Conservation (phyloP, 2,797 vertebrate species). For the Cyprinodon diabolis region DNA sequence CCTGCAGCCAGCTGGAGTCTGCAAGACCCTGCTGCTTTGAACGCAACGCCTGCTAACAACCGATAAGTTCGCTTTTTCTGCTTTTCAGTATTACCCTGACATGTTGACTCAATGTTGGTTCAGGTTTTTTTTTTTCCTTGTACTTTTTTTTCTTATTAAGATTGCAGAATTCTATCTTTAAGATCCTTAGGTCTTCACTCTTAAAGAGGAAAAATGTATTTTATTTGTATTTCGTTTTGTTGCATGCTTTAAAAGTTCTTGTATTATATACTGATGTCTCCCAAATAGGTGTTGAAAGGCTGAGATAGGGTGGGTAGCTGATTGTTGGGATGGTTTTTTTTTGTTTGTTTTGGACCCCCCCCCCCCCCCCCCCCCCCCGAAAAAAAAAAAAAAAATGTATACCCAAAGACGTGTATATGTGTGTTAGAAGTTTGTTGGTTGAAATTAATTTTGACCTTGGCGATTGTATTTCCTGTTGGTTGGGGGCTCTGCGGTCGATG, state of each 20-base stretch:
- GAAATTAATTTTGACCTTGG: conserved; percentile 85
- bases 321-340: conserved; percentile 61
- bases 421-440: conserved; percentile 78
- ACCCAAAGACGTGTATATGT: conserved; percentile 79
- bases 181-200: conserved; percentile 89
- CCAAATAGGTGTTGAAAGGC: conserved; percentile 72
- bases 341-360: conserved; percentile 16
- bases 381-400: conserved; percentile 64
- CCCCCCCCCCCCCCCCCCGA: too few species aligned
- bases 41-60: conserved; percentile 46
- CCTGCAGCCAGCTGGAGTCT: conserved; percentile 42
- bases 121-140: conserved; percentile 31
- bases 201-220: conserved; percentile 85
- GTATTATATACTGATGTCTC: conserved; percentile 72
- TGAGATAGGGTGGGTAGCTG: conserved; percentile 62
- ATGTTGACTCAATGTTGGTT: conserved; percentile 67
- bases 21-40: conserved; percentile 59
- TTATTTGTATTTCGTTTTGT: conserved; percentile 72
- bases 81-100: conserved; percentile 78
- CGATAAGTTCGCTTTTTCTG: conserved; percentile 42
- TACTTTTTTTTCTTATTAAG: conserved; percentile 39
- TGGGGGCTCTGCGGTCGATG: conserved; percentile 76
- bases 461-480: conserved; percentile 87
- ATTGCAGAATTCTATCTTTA: conserved; percentile 79
- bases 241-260: conserved; percentile 80